phyloP scores from a whole-genome alignment of 2,888 invertebrate species.

The Conchocele bisecta region DNA sequence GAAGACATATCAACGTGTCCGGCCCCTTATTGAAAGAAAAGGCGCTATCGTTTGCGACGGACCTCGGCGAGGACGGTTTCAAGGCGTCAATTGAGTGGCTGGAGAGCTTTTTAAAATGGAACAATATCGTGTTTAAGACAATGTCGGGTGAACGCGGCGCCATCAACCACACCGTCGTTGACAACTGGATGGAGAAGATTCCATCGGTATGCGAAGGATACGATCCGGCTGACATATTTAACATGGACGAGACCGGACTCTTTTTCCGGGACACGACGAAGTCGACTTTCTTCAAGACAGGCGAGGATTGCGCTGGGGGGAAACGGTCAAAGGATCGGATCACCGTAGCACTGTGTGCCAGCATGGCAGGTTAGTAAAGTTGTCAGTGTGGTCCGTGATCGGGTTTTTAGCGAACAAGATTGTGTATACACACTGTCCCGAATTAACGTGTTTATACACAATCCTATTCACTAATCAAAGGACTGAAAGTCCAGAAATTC shows the following conservation, averaged over 20 bases:
- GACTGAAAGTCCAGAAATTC: no score
- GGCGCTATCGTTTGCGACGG: constrained; percentile 8
- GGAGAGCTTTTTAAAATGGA: constrained; percentile 13
- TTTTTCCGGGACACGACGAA: constrained; percentile 9
- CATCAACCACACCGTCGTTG: constrained; percentile 11
- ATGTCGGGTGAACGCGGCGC: constrained; percentile 43
- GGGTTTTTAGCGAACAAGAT: no score
- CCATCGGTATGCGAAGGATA: constrained; percentile 35
- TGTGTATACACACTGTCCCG: no score
- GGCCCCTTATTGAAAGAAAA: constrained; percentile 6
- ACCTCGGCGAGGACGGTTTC: constrained; percentile 10
- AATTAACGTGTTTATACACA: no score
- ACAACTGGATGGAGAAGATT: constrained; percentile 40
- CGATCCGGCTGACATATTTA: constrained; percentile 3
- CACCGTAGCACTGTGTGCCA: constrained; percentile 18
- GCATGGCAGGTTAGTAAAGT: constrained; percentile 18
- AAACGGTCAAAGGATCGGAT: constrained; percentile 16
- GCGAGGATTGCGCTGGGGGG: constrained; percentile 8
- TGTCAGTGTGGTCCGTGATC: no score
- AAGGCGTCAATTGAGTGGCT: constrained; percentile 43
- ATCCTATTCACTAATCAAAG: no score
- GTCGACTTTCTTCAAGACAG: background rate
- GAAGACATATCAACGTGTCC: background rate
- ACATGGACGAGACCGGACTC: constrained; percentile 1
- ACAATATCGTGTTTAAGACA: constrained; percentile 27